These are phyloP conservation scores for Lordiphosa stackelbergi DNA, from an alignment of 1,140 invertebrate genomes.

Conservation along the genomic window DNA sequence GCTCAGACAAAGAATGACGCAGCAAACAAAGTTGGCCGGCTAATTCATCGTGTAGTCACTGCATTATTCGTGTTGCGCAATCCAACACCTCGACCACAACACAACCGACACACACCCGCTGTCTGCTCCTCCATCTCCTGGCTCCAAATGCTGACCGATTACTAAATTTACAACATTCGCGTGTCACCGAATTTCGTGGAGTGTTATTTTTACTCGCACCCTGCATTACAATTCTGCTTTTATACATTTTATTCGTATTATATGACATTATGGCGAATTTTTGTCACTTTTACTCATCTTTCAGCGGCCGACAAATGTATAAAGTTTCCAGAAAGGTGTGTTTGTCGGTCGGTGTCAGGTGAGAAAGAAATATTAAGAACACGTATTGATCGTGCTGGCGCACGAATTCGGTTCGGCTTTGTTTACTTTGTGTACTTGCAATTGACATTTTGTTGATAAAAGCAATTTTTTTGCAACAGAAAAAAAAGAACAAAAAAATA, in stretches of 20 bases:
- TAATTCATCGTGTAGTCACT: conserved; percentile 40
- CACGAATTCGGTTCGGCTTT: too few relatives aligned
- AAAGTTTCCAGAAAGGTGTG: conserved; percentile 44
- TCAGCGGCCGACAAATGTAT: conserved; percentile 26
- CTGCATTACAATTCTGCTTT: conserved; percentile 7
- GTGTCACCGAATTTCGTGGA: conserved; percentile 17
- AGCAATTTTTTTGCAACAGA: too few relatives aligned
- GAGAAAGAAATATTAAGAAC: conserved; percentile 12
- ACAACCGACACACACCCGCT: neutral
- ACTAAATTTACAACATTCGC: conserved; percentile 26
- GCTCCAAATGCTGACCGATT: conserved; percentile 4
- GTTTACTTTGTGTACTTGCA: too few relatives aligned
- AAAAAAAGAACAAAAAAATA: too few relatives aligned
- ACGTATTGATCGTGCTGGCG: neutral
- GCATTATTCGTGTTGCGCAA: conserved; percentile 55
- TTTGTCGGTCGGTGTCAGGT: conserved; percentile 29
- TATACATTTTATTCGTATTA: conserved; percentile 27
- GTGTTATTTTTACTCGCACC: conserved; percentile 15
- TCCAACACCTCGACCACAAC: conserved; percentile 4
- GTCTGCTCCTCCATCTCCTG: neutral
- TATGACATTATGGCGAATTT: conserved; percentile 42
- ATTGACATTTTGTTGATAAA: too few relatives aligned
- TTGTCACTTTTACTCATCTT: conserved; percentile 35
- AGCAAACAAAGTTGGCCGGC: conserved; percentile 26
- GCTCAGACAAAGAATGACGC: conserved; percentile 50